These are phyloP conservation scores for Apis mellifera DNA, from an alignment of 1,140 invertebrate genomes.

Conservation along the genomic window Amel_HAv3.1 CM009940.2:4676001-4676500, in stretches of 20 bases:
- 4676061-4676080: conserved; percentile 62
- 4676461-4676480: conserved; percentile 99
- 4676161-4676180: conserved; percentile 98
- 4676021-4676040: conserved; percentile 18
- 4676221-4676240: conserved; percentile 87
- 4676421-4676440: conserved; percentile 98
- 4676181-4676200: conserved; percentile 97
- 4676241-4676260: conserved; percentile 95
- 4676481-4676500: conserved; percentile 72
- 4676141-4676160: conserved; percentile 96
- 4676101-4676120: conserved; percentile 91
- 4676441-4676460: conserved; percentile 96
- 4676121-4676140: conserved; percentile 97
- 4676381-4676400: conserved; percentile 98
- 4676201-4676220: conserved; percentile 97
- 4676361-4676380: conserved; percentile 94
- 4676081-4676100: conserved; percentile 72
- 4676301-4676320: conserved; percentile 96
- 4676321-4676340: conserved; percentile 92
- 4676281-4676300: conserved; percentile 95
- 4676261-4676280: conserved; percentile 99
- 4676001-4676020: conserved; percentile 85
- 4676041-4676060: conserved; percentile 39
- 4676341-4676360: conserved; percentile 90
- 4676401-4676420: conserved; percentile 98